Evolutionary conservation across 2,888 invertebrate genomes (phyloP).

Genomic region (Pristionchus mayeri): DNA sequence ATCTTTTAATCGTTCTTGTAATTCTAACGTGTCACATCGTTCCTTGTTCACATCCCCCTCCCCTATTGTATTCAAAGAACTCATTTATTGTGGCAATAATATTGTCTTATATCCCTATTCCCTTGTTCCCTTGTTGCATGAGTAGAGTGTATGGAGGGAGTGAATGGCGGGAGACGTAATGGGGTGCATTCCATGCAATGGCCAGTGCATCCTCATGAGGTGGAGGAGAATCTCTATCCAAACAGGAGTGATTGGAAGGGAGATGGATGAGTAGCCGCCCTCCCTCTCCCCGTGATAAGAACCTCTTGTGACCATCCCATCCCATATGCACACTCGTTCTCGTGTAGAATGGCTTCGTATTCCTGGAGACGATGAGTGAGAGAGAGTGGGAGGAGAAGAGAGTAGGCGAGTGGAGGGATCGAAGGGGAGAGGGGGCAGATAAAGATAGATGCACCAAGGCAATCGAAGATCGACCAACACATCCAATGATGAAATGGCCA

Average conservation of each 20-base stretch:
- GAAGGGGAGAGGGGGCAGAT: background rate
- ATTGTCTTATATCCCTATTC: background rate
- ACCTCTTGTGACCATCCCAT: slow-evolving; percentile 26
- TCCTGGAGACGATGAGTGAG: background rate
- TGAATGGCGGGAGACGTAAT: background rate
- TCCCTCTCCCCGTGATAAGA: slow-evolving; percentile 35
- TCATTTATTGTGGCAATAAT: background rate
- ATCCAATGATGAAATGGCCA: background rate
- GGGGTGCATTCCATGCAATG: slow-evolving; percentile 22
- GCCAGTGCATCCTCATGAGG: background rate
- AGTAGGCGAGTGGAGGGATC: no score
- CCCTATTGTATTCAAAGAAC: background rate
- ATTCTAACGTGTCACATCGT: background rate
- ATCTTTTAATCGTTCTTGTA: background rate
- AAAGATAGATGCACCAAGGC: background rate
- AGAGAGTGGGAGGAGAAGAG: slow-evolving; percentile 4
- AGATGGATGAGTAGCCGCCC: slow-evolving; percentile 16
- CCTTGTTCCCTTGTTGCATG: background rate
- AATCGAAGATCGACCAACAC: background rate
- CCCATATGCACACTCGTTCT: slow-evolving; percentile 32
- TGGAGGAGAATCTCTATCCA: slow-evolving; percentile 24
- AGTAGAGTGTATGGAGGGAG: no score
- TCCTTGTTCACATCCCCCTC: background rate
- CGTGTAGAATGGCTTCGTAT: slow-evolving; percentile 30
- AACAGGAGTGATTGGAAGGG: slow-evolving; percentile 39